Percentiles rank a stretch among this genome's conserved stretches.
Conservation (phyloP, 2,888 invertebrate genomes). For the Microplitis manilae region DNA sequence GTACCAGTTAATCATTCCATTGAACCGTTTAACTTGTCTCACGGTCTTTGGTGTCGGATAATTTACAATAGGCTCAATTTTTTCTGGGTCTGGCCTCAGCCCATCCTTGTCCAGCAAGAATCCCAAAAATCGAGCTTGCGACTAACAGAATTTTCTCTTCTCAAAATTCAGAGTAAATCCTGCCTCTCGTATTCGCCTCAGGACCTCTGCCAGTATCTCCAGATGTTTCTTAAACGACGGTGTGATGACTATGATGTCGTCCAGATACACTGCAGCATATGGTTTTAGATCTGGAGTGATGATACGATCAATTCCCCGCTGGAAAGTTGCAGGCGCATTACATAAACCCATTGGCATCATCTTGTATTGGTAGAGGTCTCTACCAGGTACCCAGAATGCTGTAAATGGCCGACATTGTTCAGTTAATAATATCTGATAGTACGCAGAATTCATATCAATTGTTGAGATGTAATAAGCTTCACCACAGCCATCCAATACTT, state of each 20-base stretch:
- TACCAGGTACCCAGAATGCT: not conserved
- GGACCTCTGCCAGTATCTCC: constrained; percentile 25
- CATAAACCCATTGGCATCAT: not conserved
- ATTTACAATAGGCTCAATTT: no score
- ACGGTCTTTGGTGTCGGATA: constrained; percentile 19
- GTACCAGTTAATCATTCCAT: no score
- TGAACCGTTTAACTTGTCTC: no score
- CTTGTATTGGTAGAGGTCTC: no score
- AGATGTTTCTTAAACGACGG: constrained; percentile 38
- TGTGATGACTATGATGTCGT: constrained; percentile 43
- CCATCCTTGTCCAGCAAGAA: not conserved
- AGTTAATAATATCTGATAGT: not conserved
- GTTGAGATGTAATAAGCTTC: not conserved
- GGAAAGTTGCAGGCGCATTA: not conserved
- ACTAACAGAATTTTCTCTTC: constrained; percentile 46
- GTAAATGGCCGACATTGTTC: not conserved
- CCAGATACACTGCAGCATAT: constrained; percentile 36
- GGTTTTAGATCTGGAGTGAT: not conserved
- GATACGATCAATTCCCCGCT: not conserved
- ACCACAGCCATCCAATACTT: no score
- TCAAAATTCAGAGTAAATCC: constrained; percentile 41
- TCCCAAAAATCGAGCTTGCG: constrained; percentile 43
- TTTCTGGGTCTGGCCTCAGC: no score
- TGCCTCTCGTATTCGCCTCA: constrained; percentile 38
- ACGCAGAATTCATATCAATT: not conserved